Evolutionary conservation across 2,113 vertebrate genomes (phyloP).

Genomic region (Anthoscopus minutus): DNA sequence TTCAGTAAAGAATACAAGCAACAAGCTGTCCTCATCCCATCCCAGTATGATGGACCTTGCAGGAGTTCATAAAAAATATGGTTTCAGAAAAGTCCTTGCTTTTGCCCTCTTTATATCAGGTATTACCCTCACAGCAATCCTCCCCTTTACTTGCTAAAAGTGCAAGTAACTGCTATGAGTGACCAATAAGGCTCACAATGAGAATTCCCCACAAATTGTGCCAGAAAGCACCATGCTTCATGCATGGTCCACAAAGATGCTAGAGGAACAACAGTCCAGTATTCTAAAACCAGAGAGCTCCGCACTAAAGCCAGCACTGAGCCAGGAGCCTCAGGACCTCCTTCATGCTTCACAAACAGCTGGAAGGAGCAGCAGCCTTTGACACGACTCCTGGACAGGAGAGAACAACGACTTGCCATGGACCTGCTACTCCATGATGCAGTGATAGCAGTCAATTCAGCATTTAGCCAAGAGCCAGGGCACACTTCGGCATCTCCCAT

Average conservation of each 20-base stretch:
- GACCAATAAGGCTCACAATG: background rate
- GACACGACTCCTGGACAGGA: background rate
- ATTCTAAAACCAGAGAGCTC: background rate
- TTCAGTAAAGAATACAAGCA: background rate
- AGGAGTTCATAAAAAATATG: background rate
- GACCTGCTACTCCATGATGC: background rate
- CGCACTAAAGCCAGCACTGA: fast-evolving
- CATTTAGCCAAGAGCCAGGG: background rate
- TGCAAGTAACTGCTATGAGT: background rate
- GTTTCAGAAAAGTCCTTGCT: background rate
- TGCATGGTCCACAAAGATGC: background rate
- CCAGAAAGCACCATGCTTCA: background rate
- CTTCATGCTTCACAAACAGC: fast-evolving
- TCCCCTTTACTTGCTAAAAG: background rate
- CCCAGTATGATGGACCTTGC: background rate
- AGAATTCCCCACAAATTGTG: background rate
- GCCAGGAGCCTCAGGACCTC: background rate
- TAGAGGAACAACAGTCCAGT: background rate
- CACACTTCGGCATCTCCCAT: background rate
- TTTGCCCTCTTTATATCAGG: background rate
- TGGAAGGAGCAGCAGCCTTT: background rate
- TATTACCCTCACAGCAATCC: background rate
- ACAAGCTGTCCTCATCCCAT: background rate
- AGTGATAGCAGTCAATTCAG: fast-evolving
- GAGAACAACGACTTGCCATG: background rate